A percentile compares a stretch with the other conserved stretches of the same genome.
Conservation (phyloP, 2,888 invertebrate species). For the Campopleginae sp. region DNA sequence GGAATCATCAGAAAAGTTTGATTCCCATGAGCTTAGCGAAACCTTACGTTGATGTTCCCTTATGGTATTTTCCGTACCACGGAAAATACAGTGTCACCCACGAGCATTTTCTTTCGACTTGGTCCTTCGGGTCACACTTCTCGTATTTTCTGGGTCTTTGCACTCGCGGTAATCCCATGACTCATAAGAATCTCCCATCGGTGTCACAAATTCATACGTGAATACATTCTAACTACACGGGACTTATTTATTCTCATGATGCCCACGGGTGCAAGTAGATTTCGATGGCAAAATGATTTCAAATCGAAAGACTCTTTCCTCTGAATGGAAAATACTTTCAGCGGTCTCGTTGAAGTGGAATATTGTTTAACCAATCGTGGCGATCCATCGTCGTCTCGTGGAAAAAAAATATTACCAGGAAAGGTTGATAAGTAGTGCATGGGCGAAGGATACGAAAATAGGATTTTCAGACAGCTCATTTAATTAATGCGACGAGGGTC, state of each 20-base stretch:
- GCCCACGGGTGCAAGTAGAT: constrained; percentile 31
- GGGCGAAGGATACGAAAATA: background rate
- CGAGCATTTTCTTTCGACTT: constrained; percentile 22
- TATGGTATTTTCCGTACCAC: background rate
- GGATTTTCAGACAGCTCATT: background rate
- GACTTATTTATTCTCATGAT: constrained; percentile 47
- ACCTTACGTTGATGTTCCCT: background rate
- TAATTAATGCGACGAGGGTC: constrained; percentile 1
- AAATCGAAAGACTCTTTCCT: background rate
- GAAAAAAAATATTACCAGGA: background rate
- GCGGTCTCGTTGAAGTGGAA: background rate
- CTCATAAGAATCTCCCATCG: constrained; percentile 39
- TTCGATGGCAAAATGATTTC: background rate
- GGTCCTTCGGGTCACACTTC: constrained; percentile 49
- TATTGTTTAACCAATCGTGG: background rate
- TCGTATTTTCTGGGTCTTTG: constrained; percentile 26
- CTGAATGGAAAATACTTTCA: background rate
- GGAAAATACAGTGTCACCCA: background rate
- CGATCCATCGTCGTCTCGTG: background rate
- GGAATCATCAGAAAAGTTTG: constrained; percentile 15
- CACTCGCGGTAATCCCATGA: constrained; percentile 31
- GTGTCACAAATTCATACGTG: constrained; percentile 35
- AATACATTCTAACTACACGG: constrained; percentile 10
- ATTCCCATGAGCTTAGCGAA: constrained; percentile 13
- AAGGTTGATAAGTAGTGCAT: background rate